Evolutionary conservation across 2,888 invertebrate species (phyloP), one percentile per base, ranked within the genome.

Genomic region (Polietes domitor): DNA sequence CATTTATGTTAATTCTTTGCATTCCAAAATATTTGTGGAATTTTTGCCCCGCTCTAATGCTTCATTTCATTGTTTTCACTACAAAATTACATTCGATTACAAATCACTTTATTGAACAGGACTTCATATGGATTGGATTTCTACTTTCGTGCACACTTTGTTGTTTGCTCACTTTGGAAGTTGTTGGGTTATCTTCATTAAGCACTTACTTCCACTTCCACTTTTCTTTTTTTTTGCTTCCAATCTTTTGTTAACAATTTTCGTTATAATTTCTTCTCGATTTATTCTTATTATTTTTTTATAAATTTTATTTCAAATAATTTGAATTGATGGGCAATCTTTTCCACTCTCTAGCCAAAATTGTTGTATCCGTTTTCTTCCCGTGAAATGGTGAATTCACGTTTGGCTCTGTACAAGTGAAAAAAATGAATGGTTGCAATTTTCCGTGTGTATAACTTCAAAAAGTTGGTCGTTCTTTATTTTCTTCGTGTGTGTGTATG

Each of bases 401-500:
- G 82, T 88, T 88, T 86, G 85, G 78, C 87, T 87, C 88, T 85
- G 77, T 84, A 83, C 85, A 85, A 84, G 81, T 73, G 82, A 83
- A 82, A 80, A 72, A 77, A 68, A 89, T 89, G 90, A 91, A 91
- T 88, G 89, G 86, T 88, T 88, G 88, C 89, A 89, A 87, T 89
- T 89, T 89, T 87, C 87, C 88, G 88, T 90, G 89, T 90, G 90
- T 90, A 90, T 89, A 88, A 88, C 89, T 89, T 90, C 87, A 85
- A 80, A 80, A 71, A 80, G 72, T 72, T 32, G 43, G 32, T 58
- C 26, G 58, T 24, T 79, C 68, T 73, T 73, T 55, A 55, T 37
- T 26, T 7, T 17, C 17, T 61, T 68, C 32, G 32, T 55, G n/a
- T 26, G 53, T 53, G 53, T 10, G 53, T 53, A 21, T 21, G 53